Evolutionary conservation across 2,797 vertebrate genomes (phyloP), one percentile per base, ranked within the genome.

Genomic region (Mergus octosetaceus): DNA sequence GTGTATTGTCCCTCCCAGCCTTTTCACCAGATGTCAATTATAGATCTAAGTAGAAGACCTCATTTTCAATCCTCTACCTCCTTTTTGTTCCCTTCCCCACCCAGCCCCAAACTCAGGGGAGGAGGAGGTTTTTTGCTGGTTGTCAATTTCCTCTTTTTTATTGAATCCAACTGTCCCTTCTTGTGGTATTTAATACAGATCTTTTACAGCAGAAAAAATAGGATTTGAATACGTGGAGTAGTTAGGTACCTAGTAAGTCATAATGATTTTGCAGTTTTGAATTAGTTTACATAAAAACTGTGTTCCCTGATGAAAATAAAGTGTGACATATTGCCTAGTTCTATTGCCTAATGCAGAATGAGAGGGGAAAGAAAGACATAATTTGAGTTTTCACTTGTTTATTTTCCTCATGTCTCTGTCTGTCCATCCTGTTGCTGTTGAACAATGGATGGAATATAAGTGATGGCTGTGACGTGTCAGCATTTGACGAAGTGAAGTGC

Each of bases 321-420:
- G 41, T 28, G 8, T 73, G 32, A 30, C 7, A 10, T 77, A 13
- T 24, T 87, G 14, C 22, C 39, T 65, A 20, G 34, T 72, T 27
- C 41, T 70, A 49, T 14, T 53, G 47, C 36, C 8, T 68, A 38
- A 20, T 62, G 10, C 32, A 77, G 64, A 87, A 74, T 34, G 45
- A 17, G 7, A 9, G 4, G 6, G 2, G 3, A 4, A 13, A 36
- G 19, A 6, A 18, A 17, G 4, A 6, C 10, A 27, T 4, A 34
- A 21, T 71, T 74, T 38, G 6, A 51, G 15, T 80, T 75, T 77
- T 58, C 8, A 11, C 2, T 43, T 68, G 2, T 11, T 78, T 93
- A 13, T 77, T 85, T 83, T 68, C 60, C 10, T 25, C 27, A 11
- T n/a, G 12, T 43, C 25, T 72, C 7, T 62, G 1, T 71, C 25